Percentiles rank a stretch among this genome's conserved stretches.
Conservation (phyloP, 2,888 invertebrate species). For the Zelleria hepariella region DNA sequence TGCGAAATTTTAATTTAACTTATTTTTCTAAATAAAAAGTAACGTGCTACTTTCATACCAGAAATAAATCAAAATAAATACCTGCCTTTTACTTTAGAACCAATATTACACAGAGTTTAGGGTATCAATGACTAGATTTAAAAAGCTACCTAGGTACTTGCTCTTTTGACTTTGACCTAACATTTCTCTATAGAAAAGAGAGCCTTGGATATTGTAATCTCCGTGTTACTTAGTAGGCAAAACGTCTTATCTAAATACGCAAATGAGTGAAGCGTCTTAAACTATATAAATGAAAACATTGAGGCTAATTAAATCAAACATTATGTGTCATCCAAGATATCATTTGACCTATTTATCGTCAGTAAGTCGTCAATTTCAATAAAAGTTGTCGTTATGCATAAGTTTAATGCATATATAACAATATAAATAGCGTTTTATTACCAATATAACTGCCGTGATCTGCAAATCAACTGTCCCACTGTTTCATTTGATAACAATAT, state of each 20-base stretch:
- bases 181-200: background rate
- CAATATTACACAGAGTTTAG: too few relatives aligned
- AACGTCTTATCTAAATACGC: background rate
- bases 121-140: too few relatives aligned
- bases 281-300: slow-evolving; percentile 45
- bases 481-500: slow-evolving; percentile 13
- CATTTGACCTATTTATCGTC: slow-evolving; percentile 58
- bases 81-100: too few relatives aligned
- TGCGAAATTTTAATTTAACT: too few relatives aligned
- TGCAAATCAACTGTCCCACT: slow-evolving; percentile 24
- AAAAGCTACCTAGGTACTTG: too few relatives aligned
- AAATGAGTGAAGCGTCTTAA: slow-evolving; percentile 1
- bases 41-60: too few relatives aligned
- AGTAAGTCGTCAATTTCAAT: slow-evolving; percentile 67
- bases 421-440: slow-evolving; percentile 48
- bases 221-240: background rate
- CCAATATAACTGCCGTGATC: slow-evolving; percentile 34
- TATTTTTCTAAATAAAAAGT: too few relatives aligned
- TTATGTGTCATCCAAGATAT: slow-evolving; percentile 56
- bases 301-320: slow-evolving; percentile 34
- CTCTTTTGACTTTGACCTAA: too few relatives aligned
- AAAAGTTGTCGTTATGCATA: slow-evolving; percentile 52
- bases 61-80: too few relatives aligned
- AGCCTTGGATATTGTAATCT: background rate
- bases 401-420: slow-evolving; percentile 35